These are phyloP conservation scores for Zaprionus lachaisei DNA, from an alignment of 1,140 invertebrate species.

Conservation along the genomic window DNA sequence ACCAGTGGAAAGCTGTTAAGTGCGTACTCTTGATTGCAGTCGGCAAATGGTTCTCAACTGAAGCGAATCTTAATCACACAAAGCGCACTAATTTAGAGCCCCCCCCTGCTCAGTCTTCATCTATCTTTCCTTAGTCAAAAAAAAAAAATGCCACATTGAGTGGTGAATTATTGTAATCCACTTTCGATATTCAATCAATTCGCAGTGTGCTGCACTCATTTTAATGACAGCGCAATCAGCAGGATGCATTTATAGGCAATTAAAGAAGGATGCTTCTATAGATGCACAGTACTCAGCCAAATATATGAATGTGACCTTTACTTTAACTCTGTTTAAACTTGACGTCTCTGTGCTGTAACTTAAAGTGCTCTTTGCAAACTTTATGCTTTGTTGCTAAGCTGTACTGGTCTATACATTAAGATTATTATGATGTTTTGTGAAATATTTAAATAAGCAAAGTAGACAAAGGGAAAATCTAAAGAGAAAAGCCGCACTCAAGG, in stretches of 20 bases:
- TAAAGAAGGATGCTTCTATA: background rate
- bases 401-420: constrained; percentile 58
- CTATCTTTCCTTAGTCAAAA: background rate
- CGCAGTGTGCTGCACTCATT: constrained; percentile 29
- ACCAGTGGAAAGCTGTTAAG: constrained; percentile 54
- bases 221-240: constrained; percentile 59
- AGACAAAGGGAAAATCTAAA: constrained; percentile 8
- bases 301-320: too few relatives aligned
- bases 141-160: constrained; percentile 14
- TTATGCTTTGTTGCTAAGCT: constrained; percentile 16
- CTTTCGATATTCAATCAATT: constrained; percentile 63
- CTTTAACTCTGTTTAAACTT: background rate
- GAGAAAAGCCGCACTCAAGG: constrained; percentile 32
- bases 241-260: background rate
- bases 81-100: constrained; percentile 74
- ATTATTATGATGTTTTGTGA: constrained; percentile 54
- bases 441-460: constrained; percentile 64
- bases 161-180: constrained; percentile 76
- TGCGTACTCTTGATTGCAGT: constrained; percentile 76
- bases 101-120: background rate
- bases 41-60: constrained; percentile 63
- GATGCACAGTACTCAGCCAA: too few relatives aligned
- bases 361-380: background rate
- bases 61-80: constrained; percentile 78
- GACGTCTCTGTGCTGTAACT: background rate